A percentile compares a stretch with the other conserved stretches of the same genome.
Evolutionary conservation across 2,888 invertebrate species (phyloP).

Genomic region (Archips crataeganus): DNA sequence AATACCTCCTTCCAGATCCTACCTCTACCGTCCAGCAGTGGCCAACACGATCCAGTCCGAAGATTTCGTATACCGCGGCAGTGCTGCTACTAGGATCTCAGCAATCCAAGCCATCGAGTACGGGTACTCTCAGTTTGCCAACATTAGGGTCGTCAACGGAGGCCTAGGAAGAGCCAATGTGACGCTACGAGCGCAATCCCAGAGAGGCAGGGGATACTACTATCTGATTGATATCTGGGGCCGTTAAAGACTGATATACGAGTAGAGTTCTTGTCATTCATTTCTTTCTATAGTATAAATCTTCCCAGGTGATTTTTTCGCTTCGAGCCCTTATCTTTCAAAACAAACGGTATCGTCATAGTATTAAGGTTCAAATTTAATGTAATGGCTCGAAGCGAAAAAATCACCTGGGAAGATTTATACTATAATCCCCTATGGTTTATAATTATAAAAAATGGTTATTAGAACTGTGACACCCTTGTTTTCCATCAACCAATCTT

Average conservation of each 20-base stretch:
- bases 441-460: no score
- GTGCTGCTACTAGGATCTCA: slow-evolving; percentile 57
- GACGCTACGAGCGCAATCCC: slow-evolving; percentile 63
- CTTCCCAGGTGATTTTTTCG: no score
- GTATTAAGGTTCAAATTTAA: no score
- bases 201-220: slow-evolving; percentile 67
- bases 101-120: slow-evolving; percentile 55
- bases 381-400: no score
- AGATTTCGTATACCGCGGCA: slow-evolving; percentile 66
- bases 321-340: no score
- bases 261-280: neutral
- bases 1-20: slow-evolving; percentile 31
- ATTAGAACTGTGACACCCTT: no score
- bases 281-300: no score
- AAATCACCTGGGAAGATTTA: no score
- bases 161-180: slow-evolving; percentile 62
- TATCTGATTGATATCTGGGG: slow-evolving; percentile 70
- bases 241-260: slow-evolving; percentile 49
- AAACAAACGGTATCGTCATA: no score
- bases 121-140: neutral
- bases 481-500: no score
- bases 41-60: slow-evolving; percentile 64
- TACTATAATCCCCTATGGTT: neutral
- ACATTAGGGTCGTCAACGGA: slow-evolving; percentile 49
- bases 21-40: slow-evolving; percentile 52